phyloP scores from a whole-genome alignment of 2,888 invertebrate genomes.

The Rhingia campestris region DNA sequence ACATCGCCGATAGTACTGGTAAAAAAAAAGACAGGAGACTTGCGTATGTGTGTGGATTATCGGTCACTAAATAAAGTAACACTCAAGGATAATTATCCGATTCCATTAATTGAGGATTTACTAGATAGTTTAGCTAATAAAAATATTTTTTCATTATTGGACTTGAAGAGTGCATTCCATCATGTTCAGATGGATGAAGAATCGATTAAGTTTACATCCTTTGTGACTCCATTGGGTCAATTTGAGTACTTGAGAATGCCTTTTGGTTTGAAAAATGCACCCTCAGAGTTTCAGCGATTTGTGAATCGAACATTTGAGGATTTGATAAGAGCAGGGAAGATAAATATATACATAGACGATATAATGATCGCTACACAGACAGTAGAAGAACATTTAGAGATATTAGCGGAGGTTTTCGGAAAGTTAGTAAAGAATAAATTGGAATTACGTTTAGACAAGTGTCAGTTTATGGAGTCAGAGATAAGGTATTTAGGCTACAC shows the following conservation, averaged over 20 bases:
- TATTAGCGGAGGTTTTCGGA: slow-evolving; percentile 7
- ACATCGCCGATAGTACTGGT: slow-evolving; percentile 58
- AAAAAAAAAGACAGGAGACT: slow-evolving; percentile 9
- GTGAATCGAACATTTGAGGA: neutral
- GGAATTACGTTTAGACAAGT: slow-evolving; percentile 12
- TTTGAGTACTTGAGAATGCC: slow-evolving; percentile 20
- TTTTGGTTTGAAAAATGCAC: slow-evolving; percentile 15
- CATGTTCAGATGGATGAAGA: slow-evolving; percentile 5
- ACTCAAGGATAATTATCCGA: neutral
- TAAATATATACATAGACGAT: slow-evolving; percentile 11
- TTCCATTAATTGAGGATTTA: slow-evolving; percentile 10
- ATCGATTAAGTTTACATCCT: slow-evolving; percentile 13
- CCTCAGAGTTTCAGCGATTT: slow-evolving; percentile 11
- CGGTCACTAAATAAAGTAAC: neutral
- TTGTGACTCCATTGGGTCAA: slow-evolving; percentile 10
- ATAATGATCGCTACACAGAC: slow-evolving; percentile 1
- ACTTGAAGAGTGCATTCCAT: slow-evolving; percentile 15
- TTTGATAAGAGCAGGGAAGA: neutral
- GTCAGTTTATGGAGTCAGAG: neutral
- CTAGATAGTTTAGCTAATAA: slow-evolving; percentile 6
- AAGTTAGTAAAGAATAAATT: slow-evolving; percentile 12
- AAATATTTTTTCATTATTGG: slow-evolving; percentile 3
- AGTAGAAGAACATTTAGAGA: slow-evolving; percentile 5
- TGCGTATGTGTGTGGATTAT: slow-evolving; percentile 1
- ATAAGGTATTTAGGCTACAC: slow-evolving; percentile 19